Base-by-base conservation (phyloP, 64 coral and sea anemone genomes). In the Catalaphyllia jardinei region DNA sequence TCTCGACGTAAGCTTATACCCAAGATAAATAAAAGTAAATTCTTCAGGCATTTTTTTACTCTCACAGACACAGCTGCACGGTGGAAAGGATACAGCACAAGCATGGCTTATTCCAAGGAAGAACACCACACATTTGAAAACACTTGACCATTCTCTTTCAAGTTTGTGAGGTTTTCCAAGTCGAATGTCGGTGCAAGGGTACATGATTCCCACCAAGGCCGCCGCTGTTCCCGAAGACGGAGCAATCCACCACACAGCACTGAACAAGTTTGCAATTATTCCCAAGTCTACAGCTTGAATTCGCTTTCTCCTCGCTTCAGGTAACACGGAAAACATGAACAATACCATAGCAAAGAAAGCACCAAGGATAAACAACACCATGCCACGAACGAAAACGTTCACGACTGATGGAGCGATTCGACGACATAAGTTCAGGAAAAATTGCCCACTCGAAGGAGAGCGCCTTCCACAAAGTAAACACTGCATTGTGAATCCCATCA, bases 101-200 rank as follows among this genome's bases (percentile, higher is more conserved):
- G 91, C 95, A 51, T 96, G 95, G 24, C 92, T 93, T 28, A 96
- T 96, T 50, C 95, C 95, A 57, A 96, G 91, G 87, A 96, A 96
- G 4, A 96, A 93, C 72, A 86, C 88, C 46, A 97, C 95, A 31
- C 95, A 97, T 90, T 92, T 79, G 13, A 84, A 82, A 38, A 97
- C 95, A 38, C 95, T 97, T 8, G 95, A 97, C 95, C 95, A 97
- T 73, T 97, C 95, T 86, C 95, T 89, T 75, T 97, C 87, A 31
- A 93, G 60, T 54, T 94, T 93, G 73, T 97, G 95, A 30, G 95
- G 95, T 91, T 91, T 93, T 71, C 95, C 95, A 91, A 97, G 88
- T 86, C 92, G 76, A 35, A 92, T 83, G 77, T 97, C 95, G 20
- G 87, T 82, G 30, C 92, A 88, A n/a, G 95, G 95, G 63, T 91